These are phyloP conservation scores for Prenolepis imparis DNA, from an alignment of 2,888 invertebrate genomes.

Conservation along the genomic window DNA sequence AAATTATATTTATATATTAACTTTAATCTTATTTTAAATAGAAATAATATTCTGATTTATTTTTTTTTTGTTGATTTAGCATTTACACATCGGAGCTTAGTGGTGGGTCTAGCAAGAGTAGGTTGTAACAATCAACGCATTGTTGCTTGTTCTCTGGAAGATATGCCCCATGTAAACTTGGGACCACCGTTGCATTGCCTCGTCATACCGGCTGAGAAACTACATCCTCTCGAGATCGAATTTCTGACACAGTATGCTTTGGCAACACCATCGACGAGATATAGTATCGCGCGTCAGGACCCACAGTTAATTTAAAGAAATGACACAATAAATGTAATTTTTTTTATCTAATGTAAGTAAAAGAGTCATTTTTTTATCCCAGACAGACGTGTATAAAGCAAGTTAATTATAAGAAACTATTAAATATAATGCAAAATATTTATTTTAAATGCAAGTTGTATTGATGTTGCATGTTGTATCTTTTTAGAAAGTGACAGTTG, in stretches of 20 bases:
- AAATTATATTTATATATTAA: neutral
- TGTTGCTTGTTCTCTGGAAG: conserved; percentile 90
- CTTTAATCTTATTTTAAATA: neutral
- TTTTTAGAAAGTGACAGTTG: neutral
- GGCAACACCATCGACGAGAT: too few relatives aligned
- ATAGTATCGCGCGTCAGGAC: too few relatives aligned
- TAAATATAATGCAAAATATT: neutral
- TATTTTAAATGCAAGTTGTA: neutral
- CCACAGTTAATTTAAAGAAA: conserved; percentile 65
- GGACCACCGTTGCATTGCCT: conserved; percentile 98
- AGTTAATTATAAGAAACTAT: conserved; percentile 5
- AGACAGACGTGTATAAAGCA: neutral
- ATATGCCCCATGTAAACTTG: conserved; percentile 91
- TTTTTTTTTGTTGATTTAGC: conserved; percentile 76
- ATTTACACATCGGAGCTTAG: conserved; percentile 89
- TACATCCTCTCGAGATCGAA: conserved; percentile 97
- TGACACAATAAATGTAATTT: neutral
- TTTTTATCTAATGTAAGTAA: neutral
- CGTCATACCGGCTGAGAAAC: conserved; percentile 92
- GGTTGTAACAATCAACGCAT: conserved; percentile 95
- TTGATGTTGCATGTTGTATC: neutral
- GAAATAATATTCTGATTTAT: conserved; percentile 1
- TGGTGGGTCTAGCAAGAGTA: conserved; percentile 96
- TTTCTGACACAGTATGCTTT: conserved; percentile 91
- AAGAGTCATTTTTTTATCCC: neutral